Evolutionary conservation across 1,140 invertebrate genomes (phyloP).

Genomic region (Drosophila bocqueti): DNA sequence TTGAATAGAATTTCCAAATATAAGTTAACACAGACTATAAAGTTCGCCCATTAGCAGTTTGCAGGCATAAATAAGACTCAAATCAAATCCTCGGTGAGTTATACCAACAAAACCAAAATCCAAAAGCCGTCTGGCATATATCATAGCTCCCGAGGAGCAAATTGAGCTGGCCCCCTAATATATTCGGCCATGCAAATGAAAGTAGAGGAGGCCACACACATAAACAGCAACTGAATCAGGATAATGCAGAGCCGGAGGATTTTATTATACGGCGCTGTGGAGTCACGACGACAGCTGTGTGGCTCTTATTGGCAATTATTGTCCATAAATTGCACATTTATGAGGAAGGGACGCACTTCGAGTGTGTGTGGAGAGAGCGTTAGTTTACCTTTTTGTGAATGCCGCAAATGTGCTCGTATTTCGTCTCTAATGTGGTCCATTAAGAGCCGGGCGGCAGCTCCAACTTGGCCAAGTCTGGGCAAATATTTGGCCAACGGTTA

Average conservation of each 20-base stretch:
- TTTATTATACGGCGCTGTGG: conserved; percentile 42
- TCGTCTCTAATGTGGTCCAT: conserved; percentile 77
- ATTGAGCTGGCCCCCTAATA: conserved; percentile 30
- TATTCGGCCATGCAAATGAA: conserved; percentile 62
- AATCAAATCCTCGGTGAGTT: conserved; percentile 27
- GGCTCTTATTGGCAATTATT: conserved; percentile 81
- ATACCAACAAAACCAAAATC: conserved; percentile 16
- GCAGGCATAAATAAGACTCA: conserved; percentile 29
- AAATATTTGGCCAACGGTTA: conserved; percentile 75
- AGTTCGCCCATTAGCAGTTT: not conserved
- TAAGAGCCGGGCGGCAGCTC: conserved; percentile 42
- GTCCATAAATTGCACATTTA: conserved; percentile 81
- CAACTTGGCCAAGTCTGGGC: conserved; percentile 23
- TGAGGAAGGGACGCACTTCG: conserved; percentile 29
- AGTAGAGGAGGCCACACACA: conserved; percentile 43
- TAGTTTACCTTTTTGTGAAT: conserved; percentile 73
- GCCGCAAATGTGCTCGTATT: conserved; percentile 72
- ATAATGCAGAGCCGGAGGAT: conserved; percentile 30
- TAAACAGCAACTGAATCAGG: conserved; percentile 33
- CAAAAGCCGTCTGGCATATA: conserved; percentile 7
- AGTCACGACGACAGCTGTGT: conserved; percentile 71
- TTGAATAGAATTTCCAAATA: not conserved
- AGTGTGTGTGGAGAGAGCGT: conserved; percentile 24
- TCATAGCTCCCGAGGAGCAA: conserved; percentile 29
- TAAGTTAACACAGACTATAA: not conserved